Conservation (phyloP, 2,888 invertebrate genomes). For the Hartigia nigra region DNA sequence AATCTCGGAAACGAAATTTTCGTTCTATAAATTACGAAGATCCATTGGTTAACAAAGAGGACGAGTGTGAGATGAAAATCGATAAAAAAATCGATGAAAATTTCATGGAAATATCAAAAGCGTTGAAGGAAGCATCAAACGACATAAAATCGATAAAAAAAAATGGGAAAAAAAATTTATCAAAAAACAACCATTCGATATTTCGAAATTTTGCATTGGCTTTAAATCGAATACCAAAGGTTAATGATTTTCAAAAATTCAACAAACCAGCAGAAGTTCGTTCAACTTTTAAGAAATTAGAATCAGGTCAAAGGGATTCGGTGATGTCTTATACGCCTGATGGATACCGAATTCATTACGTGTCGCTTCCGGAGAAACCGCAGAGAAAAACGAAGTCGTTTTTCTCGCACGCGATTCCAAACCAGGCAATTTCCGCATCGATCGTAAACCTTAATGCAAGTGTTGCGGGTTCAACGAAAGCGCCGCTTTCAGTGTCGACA, state of each 20-base stretch:
- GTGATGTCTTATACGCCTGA: neutral
- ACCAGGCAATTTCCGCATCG: neutral
- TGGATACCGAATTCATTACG: neutral
- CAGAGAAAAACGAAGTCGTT: neutral
- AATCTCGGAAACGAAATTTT: constrained; percentile 18
- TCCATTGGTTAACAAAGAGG: constrained; percentile 22
- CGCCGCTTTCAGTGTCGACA: neutral
- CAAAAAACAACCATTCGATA: constrained; percentile 11
- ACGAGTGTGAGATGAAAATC: constrained; percentile 23
- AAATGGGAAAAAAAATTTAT: constrained; percentile 17
- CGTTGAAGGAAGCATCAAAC: constrained; percentile 34
- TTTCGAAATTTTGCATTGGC: constrained; percentile 20
- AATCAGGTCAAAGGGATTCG: neutral
- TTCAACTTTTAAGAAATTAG: neutral
- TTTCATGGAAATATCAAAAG: constrained; percentile 42
- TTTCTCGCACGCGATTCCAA: neutral
- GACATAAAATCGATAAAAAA: constrained; percentile 13
- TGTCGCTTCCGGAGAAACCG: neutral
- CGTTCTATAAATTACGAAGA: constrained; percentile 28
- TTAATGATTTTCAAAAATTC: neutral
- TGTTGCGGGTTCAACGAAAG: neutral
- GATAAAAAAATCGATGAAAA: constrained; percentile 45
- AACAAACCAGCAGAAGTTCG: neutral
- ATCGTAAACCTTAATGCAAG: neutral
- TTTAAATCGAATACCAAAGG: constrained; percentile 13